Percentiles rank a stretch among this genome's conserved stretches.
Conservation (phyloP, 2,113 vertebrate genomes). For the Lepisosteus osseus region DNA sequence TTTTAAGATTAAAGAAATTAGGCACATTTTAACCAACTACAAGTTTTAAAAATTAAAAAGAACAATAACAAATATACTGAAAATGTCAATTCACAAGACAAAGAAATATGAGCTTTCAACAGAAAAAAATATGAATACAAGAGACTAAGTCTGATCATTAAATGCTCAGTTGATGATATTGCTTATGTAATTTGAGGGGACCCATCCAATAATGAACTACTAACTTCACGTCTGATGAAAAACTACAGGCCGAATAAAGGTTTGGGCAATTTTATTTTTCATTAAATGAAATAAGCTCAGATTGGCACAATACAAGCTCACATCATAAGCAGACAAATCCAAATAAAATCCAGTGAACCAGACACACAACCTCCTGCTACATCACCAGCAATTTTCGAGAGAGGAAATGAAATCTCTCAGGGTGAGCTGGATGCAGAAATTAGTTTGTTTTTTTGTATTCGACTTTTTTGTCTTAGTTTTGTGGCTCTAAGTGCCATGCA, state of each 20-base stretch:
- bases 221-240: too few species aligned
- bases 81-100: not conserved
- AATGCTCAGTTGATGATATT: not conserved
- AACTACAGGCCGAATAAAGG: too few species aligned
- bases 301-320: not conserved
- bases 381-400: not conserved
- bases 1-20: constrained; percentile 1
- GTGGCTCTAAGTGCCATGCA: constrained; percentile 61
- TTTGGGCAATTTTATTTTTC: too few species aligned
- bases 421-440: not conserved
- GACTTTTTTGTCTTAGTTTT: constrained; percentile 16
- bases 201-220: too few species aligned
- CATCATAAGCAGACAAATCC: not conserved
- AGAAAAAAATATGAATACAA: too few species aligned
- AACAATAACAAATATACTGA: not conserved
- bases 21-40: not conserved
- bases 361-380: not conserved
- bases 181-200: too few species aligned
- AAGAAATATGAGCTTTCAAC: too few species aligned
- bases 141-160: not conserved
- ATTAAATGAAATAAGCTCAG: not conserved
- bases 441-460: not conserved
- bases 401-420: constrained; percentile 3
- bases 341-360: not conserved
- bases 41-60: constrained; percentile 10